Conservation (phyloP, 2,888 invertebrate species). For the Melinaea menophilus region DNA sequence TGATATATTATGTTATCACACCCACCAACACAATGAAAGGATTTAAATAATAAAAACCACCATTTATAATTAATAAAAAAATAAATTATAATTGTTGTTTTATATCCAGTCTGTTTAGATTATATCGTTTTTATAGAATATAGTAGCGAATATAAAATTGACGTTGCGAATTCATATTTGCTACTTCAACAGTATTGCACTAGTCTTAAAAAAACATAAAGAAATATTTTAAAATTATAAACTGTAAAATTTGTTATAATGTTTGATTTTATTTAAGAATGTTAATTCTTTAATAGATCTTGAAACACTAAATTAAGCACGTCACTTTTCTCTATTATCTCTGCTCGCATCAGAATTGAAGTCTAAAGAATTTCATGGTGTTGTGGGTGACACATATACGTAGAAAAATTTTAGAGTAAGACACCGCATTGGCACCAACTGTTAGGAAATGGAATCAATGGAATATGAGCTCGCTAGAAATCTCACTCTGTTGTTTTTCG, state of each 20-base stretch:
- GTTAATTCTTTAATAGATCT: conserved; percentile 10
- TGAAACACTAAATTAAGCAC: conserved; percentile 43
- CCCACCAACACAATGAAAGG: too few species aligned
- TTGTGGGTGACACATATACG: conserved; percentile 78
- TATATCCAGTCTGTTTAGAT: too few species aligned
- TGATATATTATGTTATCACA: too few species aligned
- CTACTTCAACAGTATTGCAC: too few species aligned
- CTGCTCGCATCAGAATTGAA: conserved; percentile 57
- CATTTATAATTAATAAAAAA: too few species aligned
- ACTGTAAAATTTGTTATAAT: background rate
- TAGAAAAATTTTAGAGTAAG: conserved; percentile 75
- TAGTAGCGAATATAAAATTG: too few species aligned
- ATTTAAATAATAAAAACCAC: too few species aligned
- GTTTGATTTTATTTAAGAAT: background rate
- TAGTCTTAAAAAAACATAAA: too few species aligned
- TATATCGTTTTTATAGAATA: too few species aligned
- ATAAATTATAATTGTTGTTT: too few species aligned
- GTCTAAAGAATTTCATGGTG: conserved; percentile 70
- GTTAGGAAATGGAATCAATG: conserved; percentile 90
- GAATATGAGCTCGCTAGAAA: conserved; percentile 96
- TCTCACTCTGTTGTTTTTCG: conserved; percentile 97
- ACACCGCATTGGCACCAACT: conserved; percentile 74
- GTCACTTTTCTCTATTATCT: conserved; percentile 57
- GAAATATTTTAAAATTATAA: background rate
- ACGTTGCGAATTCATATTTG: too few species aligned